Evolutionary conservation across 2,888 invertebrate species (phyloP).

Genomic region (Machimus rusticus): DNA sequence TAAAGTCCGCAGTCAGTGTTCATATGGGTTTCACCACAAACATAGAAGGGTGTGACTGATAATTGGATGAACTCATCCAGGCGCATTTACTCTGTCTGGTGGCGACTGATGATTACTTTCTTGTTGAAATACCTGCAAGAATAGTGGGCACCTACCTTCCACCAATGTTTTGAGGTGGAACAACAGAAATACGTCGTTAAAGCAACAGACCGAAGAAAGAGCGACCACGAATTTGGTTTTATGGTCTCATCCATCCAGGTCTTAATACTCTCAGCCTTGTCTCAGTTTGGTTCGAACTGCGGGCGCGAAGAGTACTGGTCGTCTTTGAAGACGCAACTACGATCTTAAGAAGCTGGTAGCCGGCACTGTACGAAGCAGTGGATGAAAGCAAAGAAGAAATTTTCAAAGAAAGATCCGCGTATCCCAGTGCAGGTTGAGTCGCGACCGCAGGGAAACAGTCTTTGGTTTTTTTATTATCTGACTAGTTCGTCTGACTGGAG

Average conservation of each 20-base stretch:
- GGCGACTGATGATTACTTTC: background rate
- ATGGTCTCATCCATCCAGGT: background rate
- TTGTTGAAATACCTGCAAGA: background rate
- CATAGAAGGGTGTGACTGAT: background rate
- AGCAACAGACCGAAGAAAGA: slow-evolving; percentile 6
- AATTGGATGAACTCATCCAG: background rate
- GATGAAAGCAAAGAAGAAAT: slow-evolving; percentile 41
- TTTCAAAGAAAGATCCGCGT: slow-evolving; percentile 43
- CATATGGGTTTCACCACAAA: background rate
- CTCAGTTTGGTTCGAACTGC: background rate
- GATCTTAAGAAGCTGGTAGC: background rate
- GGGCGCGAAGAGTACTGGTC: slow-evolving; percentile 2
- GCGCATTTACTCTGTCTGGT: background rate
- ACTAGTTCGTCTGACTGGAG: slow-evolving; percentile 29
- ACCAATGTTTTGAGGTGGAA: background rate
- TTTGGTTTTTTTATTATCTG: background rate
- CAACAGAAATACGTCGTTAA: background rate
- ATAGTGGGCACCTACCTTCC: background rate
- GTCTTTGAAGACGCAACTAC: background rate
- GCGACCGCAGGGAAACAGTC: slow-evolving; percentile 18
- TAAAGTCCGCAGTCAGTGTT: background rate
- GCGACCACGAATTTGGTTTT: background rate
- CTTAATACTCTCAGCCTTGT: background rate
- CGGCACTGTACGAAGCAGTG: background rate
- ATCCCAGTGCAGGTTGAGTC: slow-evolving; percentile 15